Base-by-base conservation (phyloP, 2,888 invertebrate species). In the Agriopis leucophaearia region DNA sequence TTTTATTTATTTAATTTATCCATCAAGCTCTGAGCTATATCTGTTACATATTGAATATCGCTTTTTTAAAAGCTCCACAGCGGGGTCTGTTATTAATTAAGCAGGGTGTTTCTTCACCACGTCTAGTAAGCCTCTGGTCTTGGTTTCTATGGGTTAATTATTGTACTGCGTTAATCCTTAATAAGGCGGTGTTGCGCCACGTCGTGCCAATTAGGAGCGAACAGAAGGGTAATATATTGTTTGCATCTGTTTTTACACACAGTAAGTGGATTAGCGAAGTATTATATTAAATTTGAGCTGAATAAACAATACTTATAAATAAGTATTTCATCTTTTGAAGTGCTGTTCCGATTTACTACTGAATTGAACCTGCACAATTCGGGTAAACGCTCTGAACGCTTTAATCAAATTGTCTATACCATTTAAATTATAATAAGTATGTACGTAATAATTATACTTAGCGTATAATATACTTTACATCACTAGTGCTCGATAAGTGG, bases 31-130 rank as follows among this genome's bases (percentile, higher is more conserved):
- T n/a, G n/a, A n/a, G 27, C 27, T 27, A 27, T 27, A 27, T 27
- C 27, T 2, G 27, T 27, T 27, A 27, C 27, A 27, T 27, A 27
- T 5, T 27, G 27, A 27, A 47, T 18, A 8, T n/a, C 65, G 69
- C 66, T 8, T 27, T 52, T 71, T 75, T 71, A 48, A 44, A 62
- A 57, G 79, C 78, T 72, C 69, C 48, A 74, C 72, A 50, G 15
- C 54, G 72, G 72, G 69, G 70, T 55, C 77, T 77, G 72, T 72
- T 74, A 79, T 81, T 79, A 77, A 77, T 82, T 81, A 80, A 70
- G 70, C 70, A 18, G 67, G 77, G 76, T 76, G 74, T 80, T 66
- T 78, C 78, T 75, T 73, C 74, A 70, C 78, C 73, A 78, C 81
- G 79, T 79, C 75, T 74, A 59, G 42, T 78, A 81, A 79, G 74